Evolutionary conservation across 2,113 vertebrate species (phyloP).

Genomic region (Pampusana beccarii): DNA sequence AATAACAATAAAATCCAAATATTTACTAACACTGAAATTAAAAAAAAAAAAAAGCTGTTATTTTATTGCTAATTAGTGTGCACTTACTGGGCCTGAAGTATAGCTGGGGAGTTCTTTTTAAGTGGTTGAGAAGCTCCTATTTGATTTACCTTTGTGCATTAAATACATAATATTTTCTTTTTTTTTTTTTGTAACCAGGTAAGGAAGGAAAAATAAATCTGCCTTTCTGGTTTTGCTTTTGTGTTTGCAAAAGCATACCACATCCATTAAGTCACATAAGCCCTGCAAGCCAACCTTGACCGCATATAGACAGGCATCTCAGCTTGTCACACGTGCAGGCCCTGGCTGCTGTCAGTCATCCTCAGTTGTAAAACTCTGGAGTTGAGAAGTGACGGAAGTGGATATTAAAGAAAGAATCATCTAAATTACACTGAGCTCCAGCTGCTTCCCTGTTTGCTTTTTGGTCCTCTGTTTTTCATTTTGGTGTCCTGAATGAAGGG

Average conservation of each 20-base stretch:
- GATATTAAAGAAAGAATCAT: background rate
- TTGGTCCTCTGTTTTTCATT: background rate
- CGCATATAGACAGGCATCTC: background rate
- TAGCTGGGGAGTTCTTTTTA: background rate
- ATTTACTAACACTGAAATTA: background rate
- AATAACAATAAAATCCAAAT: background rate
- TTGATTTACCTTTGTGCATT: background rate
- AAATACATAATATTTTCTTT: background rate
- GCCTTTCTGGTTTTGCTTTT: background rate
- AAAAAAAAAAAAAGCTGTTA: background rate
- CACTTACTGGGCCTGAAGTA: background rate
- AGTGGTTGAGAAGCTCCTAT: background rate
- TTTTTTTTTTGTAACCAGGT: background rate
- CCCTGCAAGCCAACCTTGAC: background rate
- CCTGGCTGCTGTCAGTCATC: background rate
- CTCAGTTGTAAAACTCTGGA: background rate
- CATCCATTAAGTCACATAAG: background rate
- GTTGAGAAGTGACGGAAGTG: background rate
- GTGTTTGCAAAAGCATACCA: background rate
- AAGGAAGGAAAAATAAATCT: background rate
- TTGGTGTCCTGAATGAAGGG: accelerated
- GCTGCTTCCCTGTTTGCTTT: background rate
- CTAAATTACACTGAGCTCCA: background rate
- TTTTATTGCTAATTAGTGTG: background rate
- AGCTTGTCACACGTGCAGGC: background rate